Percentiles rank a stretch among this genome's conserved stretches.
phyloP scores from a whole-genome alignment of 2,888 invertebrate species.

The Sipunculus nudus region DNA sequence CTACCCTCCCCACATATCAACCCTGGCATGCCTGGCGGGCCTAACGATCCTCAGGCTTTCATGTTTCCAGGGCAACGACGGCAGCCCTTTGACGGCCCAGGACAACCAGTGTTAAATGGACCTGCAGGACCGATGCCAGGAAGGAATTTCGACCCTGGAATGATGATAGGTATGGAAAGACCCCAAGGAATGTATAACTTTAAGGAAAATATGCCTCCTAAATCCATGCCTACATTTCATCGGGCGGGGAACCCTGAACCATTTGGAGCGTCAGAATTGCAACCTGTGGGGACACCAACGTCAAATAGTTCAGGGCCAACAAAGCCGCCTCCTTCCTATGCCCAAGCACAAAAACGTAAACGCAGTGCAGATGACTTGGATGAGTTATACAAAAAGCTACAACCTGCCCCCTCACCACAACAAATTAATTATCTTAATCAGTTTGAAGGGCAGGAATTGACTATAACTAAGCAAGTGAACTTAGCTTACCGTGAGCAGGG shows the following conservation, averaged over 20 bases:
- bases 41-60: slow-evolving; percentile 22
- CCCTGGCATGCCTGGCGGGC: slow-evolving; percentile 20
- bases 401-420: slow-evolving; percentile 92
- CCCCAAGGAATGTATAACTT: slow-evolving; percentile 40
- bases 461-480: slow-evolving; percentile 95
- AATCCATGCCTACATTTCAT: slow-evolving; percentile 51
- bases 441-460: slow-evolving; percentile 95
- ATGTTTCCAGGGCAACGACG: slow-evolving; percentile 25
- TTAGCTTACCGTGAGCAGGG: slow-evolving; percentile 73
- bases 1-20: slow-evolving; percentile 21
- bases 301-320: slow-evolving; percentile 30
- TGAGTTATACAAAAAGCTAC: slow-evolving; percentile 74
- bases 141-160: too few species aligned
- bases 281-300: slow-evolving; percentile 28
- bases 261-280: slow-evolving; percentile 48
- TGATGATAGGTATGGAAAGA: background rate
- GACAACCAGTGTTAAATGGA: too few species aligned
- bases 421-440: slow-evolving; percentile 95
- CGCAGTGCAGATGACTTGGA: slow-evolving; percentile 69
- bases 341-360: slow-evolving; percentile 53
- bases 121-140: too few species aligned
- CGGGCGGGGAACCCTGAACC: slow-evolving; percentile 63
- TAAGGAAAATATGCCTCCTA: too few species aligned
- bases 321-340: slow-evolving; percentile 65
- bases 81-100: background rate